Evolutionary conservation across 2,113 vertebrate genomes (phyloP).

Genomic region (Python bivittatus): DNA sequence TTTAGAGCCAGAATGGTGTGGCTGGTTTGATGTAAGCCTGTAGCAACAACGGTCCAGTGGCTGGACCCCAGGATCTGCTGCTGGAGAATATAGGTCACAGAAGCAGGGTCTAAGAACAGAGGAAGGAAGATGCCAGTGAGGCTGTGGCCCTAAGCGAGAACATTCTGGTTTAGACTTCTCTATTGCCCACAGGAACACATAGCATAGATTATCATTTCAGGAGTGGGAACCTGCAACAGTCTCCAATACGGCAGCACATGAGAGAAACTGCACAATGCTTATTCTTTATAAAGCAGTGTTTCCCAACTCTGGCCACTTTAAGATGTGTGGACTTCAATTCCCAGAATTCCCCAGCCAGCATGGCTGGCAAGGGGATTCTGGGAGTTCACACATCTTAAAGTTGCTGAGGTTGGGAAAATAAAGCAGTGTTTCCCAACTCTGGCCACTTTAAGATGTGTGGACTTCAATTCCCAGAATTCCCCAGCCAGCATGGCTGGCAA

Average conservation of each 20-base stretch:
- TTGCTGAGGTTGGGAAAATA: no score
- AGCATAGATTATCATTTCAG: not conserved
- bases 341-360: no score
- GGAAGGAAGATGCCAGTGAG: not conserved
- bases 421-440: no score
- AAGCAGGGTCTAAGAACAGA: slow-evolving; percentile 78
- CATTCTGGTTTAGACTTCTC: not conserved
- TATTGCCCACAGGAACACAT: not conserved
- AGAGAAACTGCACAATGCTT: not conserved
- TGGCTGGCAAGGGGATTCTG: no score
- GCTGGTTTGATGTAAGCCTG: slow-evolving; percentile 79
- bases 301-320: no score
- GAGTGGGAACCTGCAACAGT: not conserved
- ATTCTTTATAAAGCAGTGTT: not conserved
- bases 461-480: no score
- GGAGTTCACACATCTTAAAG: no score
- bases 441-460: no score
- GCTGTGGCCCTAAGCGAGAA: not conserved
- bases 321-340: no score
- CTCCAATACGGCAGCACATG: not conserved
- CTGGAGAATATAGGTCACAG: slow-evolving; percentile 90
- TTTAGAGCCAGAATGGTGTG: slow-evolving; percentile 82
- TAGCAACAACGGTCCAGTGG: slow-evolving; percentile 90
- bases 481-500: no score
- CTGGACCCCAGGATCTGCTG: slow-evolving; percentile 91